Evolutionary conservation across 2,888 invertebrate species (phyloP), one percentile per base, ranked within the genome.

Genomic region (Ligdia adustata): DNA sequence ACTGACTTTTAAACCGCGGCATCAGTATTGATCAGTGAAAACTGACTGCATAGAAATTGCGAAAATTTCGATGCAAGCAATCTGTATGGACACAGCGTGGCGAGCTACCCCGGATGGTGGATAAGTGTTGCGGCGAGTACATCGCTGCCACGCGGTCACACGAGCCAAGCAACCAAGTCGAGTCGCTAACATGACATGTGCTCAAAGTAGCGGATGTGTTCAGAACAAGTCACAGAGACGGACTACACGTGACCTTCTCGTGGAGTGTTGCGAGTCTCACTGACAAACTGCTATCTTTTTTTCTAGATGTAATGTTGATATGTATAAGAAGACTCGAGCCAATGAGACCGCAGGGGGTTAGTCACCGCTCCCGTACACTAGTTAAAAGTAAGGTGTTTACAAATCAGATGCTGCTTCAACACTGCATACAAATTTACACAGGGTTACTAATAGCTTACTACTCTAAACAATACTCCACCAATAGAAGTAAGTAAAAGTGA

Each of bases 141-240:
- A n/a, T 55, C 18, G n/a, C 9, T 26, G 29, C 9, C 26, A 26
- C 20, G 14, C 57, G 16, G 16, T 62, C 72, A 72, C 75, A 68
- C 48, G 69, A 72, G 71, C 67, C 74, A 74, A 76, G 76, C 75
- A 61, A 5, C 5, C 20, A 3, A n/a, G 39, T 16, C 48, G 27
- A 40, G 47, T 57, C 62, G 59, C 72, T 72, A 72, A 72, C 69
- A 70, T 72, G 66, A 72, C 75, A 72, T 59, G 44, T 73, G 73
- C 72, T 72, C 50, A 24, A 26, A 34, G 42, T 50, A 50, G 44
- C 43, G 22, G 56, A 52, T 60, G 53, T 60, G 65, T 62, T 16
- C 61, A 57, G 60, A 65, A 45, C 27, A 11, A 22, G 9, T 32
- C 34, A 41, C 41, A 33, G 29, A 27, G 16, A 49, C 29, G 28